Conservation (phyloP, 1,140 invertebrate species). For the Acromyrmex heyeri region DNA sequence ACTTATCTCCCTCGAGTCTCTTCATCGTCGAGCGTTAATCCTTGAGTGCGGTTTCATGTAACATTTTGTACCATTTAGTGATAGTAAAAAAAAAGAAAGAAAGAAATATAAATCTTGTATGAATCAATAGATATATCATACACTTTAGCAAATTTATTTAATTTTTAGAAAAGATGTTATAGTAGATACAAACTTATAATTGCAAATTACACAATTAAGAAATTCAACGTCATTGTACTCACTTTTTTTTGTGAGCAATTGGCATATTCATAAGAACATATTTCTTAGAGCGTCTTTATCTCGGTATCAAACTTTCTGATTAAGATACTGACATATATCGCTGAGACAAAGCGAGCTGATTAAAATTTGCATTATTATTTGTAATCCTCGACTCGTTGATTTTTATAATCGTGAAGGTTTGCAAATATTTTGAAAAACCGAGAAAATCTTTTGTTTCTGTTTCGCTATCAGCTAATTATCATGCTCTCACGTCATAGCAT, state of each 20-base stretch:
- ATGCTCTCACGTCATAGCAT: neutral
- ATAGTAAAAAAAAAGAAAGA: neutral
- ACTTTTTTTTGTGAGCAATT: neutral
- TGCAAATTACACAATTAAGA: neutral
- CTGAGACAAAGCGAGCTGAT: too few species aligned
- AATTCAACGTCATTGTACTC: neutral
- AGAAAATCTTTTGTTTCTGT: neutral
- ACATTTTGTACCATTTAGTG: conserved; percentile 1
- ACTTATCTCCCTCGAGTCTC: neutral
- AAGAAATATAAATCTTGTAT: neutral
- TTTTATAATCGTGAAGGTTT: neutral
- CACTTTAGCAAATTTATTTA: neutral
- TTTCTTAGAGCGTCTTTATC: neutral
- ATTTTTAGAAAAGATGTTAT: neutral
- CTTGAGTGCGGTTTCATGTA: neutral
- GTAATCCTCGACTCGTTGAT: neutral
- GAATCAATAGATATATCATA: neutral
- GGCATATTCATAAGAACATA: neutral
- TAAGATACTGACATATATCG: too few species aligned
- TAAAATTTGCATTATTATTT: too few species aligned
- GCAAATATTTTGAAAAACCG: neutral
- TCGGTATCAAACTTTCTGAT: neutral
- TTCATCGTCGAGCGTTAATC: neutral
- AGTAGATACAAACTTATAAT: neutral
- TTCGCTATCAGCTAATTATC: neutral